Percentiles rank a stretch among this genome's conserved stretches.
Evolutionary conservation across 2,113 vertebrate species (phyloP).

Genomic region (Sisor rabdophorus): DNA sequence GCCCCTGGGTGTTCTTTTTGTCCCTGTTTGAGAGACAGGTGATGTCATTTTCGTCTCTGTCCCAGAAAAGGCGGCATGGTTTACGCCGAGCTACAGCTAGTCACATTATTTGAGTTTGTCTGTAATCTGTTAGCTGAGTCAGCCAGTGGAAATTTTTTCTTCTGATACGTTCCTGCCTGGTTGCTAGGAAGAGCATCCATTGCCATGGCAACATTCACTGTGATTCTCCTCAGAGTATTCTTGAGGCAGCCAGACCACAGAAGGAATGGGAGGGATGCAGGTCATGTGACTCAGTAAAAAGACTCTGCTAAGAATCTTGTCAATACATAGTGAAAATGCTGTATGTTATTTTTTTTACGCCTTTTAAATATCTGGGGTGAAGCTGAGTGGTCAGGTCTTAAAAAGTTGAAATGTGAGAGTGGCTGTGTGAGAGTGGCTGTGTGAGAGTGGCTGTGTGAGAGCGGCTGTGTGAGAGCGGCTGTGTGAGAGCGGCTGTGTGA

Average conservation of each 20-base stretch:
- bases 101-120: background rate
- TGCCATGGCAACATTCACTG: constrained; percentile 64
- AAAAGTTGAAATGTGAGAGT: no score
- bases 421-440: no score
- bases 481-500: no score
- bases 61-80: background rate
- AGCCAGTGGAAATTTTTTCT: background rate
- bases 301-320: background rate
- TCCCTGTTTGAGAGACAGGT: background rate
- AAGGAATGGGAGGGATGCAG: constrained; percentile 19
- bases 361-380: no score
- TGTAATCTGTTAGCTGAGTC: background rate
- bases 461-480: no score
- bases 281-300: constrained; percentile 55
- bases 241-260: constrained; percentile 49
- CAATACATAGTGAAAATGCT: no score
- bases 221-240: constrained; percentile 65
- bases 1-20: background rate
- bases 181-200: constrained; percentile 70
- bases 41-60: background rate
- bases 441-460: no score
- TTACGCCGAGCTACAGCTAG: background rate
- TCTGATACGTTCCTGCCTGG: constrained; percentile 22
- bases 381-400: no score
- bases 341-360: background rate